These are phyloP conservation scores for Cerastis leucographa DNA, from an alignment of 2,888 invertebrate genomes.

Conservation along the genomic window DNA sequence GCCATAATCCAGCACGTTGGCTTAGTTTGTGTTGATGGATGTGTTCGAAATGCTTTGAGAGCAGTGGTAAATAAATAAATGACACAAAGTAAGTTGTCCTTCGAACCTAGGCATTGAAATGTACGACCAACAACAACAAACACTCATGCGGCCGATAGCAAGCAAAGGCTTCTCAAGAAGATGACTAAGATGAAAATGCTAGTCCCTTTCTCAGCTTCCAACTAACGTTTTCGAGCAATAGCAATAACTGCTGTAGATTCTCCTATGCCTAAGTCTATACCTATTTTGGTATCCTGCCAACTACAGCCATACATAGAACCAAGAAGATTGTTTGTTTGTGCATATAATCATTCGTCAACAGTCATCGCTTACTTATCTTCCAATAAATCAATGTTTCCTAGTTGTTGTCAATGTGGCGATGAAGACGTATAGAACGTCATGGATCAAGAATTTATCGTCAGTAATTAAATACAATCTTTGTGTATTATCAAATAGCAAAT, in stretches of 20 bases:
- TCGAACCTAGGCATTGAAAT: too few relatives aligned
- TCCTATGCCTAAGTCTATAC: background rate
- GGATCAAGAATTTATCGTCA: conserved; percentile 9
- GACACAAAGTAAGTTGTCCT: too few relatives aligned
- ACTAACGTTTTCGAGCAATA: conserved; percentile 11
- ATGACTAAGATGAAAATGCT: background rate
- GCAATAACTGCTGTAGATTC: conserved; percentile 20
- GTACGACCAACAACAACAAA: too few relatives aligned
- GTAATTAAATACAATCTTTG: conserved; percentile 12
- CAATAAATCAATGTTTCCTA: conserved; percentile 50
- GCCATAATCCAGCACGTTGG: background rate
- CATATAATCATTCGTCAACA: conserved; percentile 33
- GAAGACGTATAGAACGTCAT: conserved; percentile 37
- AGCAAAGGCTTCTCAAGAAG: too few relatives aligned
- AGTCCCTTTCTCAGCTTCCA: background rate
- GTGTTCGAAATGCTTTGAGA: too few relatives aligned
- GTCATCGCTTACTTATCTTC: conserved; percentile 41
- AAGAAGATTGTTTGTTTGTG: conserved; percentile 33
- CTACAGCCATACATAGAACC: conserved; percentile 14
- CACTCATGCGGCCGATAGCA: too few relatives aligned
- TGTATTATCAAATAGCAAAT: conserved; percentile 4
- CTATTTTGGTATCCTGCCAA: conserved; percentile 59
- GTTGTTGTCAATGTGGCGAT: conserved; percentile 41
- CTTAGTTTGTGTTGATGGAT: too few relatives aligned
- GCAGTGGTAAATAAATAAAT: background rate